phyloP scores from a whole-genome alignment of 2,797 vertebrate species.

The Anas bahamensis region DNA sequence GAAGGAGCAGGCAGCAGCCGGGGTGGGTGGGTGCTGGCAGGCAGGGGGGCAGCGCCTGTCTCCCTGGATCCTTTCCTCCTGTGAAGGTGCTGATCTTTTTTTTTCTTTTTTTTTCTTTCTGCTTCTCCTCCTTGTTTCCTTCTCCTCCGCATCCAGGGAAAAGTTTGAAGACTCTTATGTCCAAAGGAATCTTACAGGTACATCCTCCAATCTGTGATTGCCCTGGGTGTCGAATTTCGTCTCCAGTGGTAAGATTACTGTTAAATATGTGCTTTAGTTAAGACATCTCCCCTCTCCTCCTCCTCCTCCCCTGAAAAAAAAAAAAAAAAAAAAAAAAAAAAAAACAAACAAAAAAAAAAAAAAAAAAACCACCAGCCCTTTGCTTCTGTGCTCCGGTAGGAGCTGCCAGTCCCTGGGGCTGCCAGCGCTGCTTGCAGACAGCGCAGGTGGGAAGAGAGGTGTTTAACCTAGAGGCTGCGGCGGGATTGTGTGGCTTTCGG shows the following conservation, averaged over 20 bases:
- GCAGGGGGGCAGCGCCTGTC: background rate
- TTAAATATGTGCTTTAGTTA: conserved; percentile 67
- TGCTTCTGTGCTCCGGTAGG: background rate
- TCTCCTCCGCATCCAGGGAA: conserved; percentile 84
- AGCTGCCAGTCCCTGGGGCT: background rate
- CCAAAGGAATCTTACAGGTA: conserved; percentile 99
- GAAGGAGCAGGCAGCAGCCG: background rate
- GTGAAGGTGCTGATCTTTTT: background rate
- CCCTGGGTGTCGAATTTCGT: conserved; percentile 98
- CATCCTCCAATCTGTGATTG: conserved; percentile 99
- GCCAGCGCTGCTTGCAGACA: background rate
- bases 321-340: no score
- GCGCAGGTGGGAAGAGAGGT: conserved; percentile 1
- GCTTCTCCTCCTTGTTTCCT: background rate
- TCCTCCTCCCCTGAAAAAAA: background rate
- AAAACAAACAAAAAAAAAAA: background rate
- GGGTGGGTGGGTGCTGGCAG: background rate
- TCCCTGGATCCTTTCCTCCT: conserved; percentile 2
- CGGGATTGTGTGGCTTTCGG: background rate
- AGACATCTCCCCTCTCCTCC: conserved; percentile 2
- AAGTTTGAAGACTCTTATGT: conserved; percentile 99
- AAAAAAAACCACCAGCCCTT: background rate
- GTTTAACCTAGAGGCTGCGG: background rate
- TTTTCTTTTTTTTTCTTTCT: background rate
- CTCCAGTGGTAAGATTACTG: conserved; percentile 95